A percentile compares a stretch with the other conserved stretches of the same genome.
Conservation (phyloP, 2,888 invertebrate genomes). For the Thera britannica region DNA sequence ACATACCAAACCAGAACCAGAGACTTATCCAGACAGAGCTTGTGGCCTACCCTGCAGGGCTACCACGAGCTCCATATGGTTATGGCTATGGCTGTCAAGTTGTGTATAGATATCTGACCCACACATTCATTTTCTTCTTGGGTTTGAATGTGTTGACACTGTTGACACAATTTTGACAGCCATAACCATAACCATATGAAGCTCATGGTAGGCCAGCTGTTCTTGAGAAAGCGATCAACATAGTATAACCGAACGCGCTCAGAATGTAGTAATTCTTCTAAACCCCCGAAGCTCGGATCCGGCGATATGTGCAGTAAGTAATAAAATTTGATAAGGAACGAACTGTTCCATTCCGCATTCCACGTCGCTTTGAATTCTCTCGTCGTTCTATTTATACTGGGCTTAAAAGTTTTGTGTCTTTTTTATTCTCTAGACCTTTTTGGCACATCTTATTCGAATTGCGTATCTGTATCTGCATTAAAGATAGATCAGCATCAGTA, state of each 20-base stretch:
- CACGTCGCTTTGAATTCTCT: slow-evolving; percentile 21
- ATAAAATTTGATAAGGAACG: slow-evolving; percentile 26
- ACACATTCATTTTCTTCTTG: too few relatives aligned
- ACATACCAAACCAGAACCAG: too few relatives aligned
- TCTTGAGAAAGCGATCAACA: slow-evolving; percentile 8
- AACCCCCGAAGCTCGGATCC: slow-evolving; percentile 39
- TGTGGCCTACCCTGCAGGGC: too few relatives aligned
- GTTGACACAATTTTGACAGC: too few relatives aligned
- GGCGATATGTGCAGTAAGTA: slow-evolving; percentile 40
- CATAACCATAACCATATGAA: too few relatives aligned
- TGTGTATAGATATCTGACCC: too few relatives aligned
- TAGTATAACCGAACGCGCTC: slow-evolving; percentile 14
- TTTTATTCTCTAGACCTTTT: slow-evolving; percentile 10
- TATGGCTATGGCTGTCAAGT: too few relatives aligned
- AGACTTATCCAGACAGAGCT: too few relatives aligned
- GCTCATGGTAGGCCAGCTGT: too few relatives aligned
- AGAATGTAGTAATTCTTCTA: slow-evolving; percentile 39
- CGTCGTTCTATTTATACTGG: slow-evolving; percentile 5
- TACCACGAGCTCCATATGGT: too few relatives aligned
- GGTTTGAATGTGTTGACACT: too few relatives aligned
- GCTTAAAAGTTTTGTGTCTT: slow-evolving; percentile 12
- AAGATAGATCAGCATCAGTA: not conserved
- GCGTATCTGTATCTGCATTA: not conserved
- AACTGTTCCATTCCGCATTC: slow-evolving; percentile 18
- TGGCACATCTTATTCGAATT: not conserved